Evolutionary conservation across 2,888 invertebrate genomes (phyloP), one percentile per base, ranked within the genome.

Genomic region (Hirtodrosophila duncani): DNA sequence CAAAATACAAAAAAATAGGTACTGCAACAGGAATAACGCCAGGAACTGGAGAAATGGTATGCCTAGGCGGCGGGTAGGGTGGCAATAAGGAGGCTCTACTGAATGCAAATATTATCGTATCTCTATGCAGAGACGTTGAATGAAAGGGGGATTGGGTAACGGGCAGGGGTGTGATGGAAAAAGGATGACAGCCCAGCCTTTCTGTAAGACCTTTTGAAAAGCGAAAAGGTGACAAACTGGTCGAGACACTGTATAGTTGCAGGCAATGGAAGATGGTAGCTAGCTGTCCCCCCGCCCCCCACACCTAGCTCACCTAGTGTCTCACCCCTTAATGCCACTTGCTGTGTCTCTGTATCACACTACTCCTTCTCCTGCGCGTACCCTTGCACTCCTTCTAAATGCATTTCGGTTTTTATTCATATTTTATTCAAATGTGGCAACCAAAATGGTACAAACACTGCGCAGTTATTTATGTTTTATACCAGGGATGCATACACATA

Each of bases 371-470:
- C 27, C 59, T 34, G 13, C 20, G n/a, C n/a, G n/a, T n/a, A n/a
- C 17, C 46, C 39, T 8, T 43, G 27, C 44, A 44, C 20, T 34
- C 51, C 61, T 58, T 57, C 78, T 81, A 78, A 81, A 78, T 75
- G 81, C 74, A 81, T 81, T 75, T 75, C 71, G 67, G 79, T 64
- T 75, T 70, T 75, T 75, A 78, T 75, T 75, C 81, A 81, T 81
- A 75, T 75, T 75, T 75, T 78, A 75, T 75, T 75, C 67, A 74
- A 74, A 74, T 80, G 77, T 72, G 75, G 56, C 80, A 68, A 77
- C 69, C 61, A 63, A 80, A 80, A 80, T 80, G 72, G 80, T 77
- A 71, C 70, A 72, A 72, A 80, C 77, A 77, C 72, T 72, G 80
- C 60, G 50, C 65, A 77, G 80, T 71, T 72, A 79, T 72, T 72